Percentiles rank a stretch among this genome's conserved stretches.
Evolutionary conservation across 2,797 vertebrate genomes (phyloP).

Genomic region (Sebastes cheni): DNA sequence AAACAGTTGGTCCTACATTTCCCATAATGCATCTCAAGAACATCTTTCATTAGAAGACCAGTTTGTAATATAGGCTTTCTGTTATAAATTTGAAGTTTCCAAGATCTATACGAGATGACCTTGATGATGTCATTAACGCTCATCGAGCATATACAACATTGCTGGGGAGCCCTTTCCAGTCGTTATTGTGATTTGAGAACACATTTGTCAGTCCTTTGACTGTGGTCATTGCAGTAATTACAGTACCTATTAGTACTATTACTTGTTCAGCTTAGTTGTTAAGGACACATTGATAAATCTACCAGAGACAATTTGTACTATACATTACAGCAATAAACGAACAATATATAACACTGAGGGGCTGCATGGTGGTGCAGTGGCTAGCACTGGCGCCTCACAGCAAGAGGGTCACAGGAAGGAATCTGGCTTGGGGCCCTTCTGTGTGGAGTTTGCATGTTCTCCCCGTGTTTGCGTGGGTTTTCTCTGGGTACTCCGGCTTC

Average conservation of each 20-base stretch:
- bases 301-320: neutral
- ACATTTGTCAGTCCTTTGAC: neutral
- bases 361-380: no score
- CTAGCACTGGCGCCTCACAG: no score
- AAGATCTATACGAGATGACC: neutral
- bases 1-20: neutral
- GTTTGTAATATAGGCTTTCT: neutral
- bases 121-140: neutral
- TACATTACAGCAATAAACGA: no score
- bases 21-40: neutral
- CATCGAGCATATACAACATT: fast-evolving
- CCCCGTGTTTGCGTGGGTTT: fast-evolving
- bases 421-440: no score
- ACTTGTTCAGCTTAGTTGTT: neutral
- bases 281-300: neutral
- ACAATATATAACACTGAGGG: no score
- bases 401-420: no score
- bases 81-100: neutral
- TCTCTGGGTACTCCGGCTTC: no score
- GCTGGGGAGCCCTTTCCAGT: neutral
- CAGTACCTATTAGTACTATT: neutral
- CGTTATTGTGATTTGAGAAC: neutral
- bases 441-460: no score
- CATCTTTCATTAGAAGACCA: neutral
- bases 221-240: neutral